Evolutionary conservation across 1,140 invertebrate species (phyloP).

Genomic region (Paraescarpia echinospica): DNA sequence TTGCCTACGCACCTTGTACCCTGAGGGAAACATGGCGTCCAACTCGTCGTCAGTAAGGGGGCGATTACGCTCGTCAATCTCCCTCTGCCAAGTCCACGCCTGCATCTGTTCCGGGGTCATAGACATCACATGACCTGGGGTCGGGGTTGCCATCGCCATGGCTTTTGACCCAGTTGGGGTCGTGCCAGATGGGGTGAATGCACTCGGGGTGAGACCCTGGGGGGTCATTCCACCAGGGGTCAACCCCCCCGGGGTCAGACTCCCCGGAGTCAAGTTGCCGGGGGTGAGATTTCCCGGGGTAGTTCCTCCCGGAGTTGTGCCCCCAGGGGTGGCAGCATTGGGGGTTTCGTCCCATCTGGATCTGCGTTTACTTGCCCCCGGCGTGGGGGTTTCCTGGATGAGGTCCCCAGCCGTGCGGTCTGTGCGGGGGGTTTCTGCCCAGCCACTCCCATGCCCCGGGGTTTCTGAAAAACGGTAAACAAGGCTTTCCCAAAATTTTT

Average conservation of each 20-base stretch:
- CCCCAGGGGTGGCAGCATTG: slow-evolving; percentile 36
- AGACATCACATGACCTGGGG: slow-evolving; percentile 88
- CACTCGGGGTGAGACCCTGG: slow-evolving; percentile 52
- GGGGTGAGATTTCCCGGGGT: slow-evolving; percentile 44
- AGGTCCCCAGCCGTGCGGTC: slow-evolving; percentile 68
- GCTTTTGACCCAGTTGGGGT: slow-evolving; percentile 96
- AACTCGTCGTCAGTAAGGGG: slow-evolving; percentile 96
- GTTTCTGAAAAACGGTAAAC: slow-evolving; percentile 69
- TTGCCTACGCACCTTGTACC: slow-evolving; percentile 80
- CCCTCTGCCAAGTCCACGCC: slow-evolving; percentile 97
- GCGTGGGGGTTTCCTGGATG: slow-evolving; percentile 66
- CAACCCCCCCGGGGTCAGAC: slow-evolving; percentile 45
- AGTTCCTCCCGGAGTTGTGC: slow-evolving; percentile 35
- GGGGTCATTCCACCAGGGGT: slow-evolving; percentile 45
- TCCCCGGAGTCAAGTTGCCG: slow-evolving; percentile 42
- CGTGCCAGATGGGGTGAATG: slow-evolving; percentile 58
- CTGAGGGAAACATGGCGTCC: slow-evolving; percentile 94
- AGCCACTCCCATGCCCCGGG: slow-evolving; percentile 90
- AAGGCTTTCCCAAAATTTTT: too few relatives aligned
- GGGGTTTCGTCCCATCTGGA: slow-evolving; percentile 97
- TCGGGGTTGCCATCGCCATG: slow-evolving; percentile 97
- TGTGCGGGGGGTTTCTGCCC: slow-evolving; percentile 93
- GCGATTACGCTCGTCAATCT: slow-evolving; percentile 96
- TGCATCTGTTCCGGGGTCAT: slow-evolving; percentile 99
- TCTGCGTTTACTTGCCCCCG: slow-evolving; percentile 86